phyloP scores from a whole-genome alignment of 2,797 vertebrate species.

The Gobio occitaniae region DNA sequence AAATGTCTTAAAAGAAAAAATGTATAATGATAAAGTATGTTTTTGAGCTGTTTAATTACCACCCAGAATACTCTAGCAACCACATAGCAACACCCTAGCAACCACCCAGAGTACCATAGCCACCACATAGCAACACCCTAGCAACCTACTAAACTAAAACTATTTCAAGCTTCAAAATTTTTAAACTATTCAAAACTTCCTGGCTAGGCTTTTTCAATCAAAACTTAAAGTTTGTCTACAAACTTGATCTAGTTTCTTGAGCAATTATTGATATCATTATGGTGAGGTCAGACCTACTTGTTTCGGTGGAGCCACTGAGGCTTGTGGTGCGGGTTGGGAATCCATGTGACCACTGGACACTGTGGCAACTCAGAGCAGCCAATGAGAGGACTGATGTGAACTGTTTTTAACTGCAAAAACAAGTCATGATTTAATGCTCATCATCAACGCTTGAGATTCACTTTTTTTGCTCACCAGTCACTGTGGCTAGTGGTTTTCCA shows the following conservation, averaged over 20 bases:
- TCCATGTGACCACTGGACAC: constrained; percentile 57
- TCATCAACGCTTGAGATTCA: too few relatives aligned
- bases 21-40: not conserved
- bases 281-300: constrained; percentile 48
- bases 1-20: not conserved
- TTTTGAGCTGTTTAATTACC: not conserved
- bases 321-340: constrained; percentile 50
- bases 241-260: not conserved
- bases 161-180: too few relatives aligned
- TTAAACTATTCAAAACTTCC: too few relatives aligned
- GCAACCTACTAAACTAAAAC: too few relatives aligned
- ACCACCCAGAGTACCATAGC: too few relatives aligned
- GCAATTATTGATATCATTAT: not conserved
- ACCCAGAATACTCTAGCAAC: not conserved
- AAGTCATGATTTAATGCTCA: not conserved
- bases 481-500: too few relatives aligned
- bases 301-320: constrained; percentile 25
- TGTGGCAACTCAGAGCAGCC: constrained; percentile 33
- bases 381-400: constrained; percentile 52
- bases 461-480: too few relatives aligned
- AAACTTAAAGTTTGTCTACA: too few relatives aligned
- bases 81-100: too few relatives aligned
- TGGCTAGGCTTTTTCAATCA: too few relatives aligned
- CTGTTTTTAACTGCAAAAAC: constrained; percentile 53
- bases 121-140: too few relatives aligned